phyloP scores from a whole-genome alignment of 2,797 vertebrate species.

The Selene dorsalis region DNA sequence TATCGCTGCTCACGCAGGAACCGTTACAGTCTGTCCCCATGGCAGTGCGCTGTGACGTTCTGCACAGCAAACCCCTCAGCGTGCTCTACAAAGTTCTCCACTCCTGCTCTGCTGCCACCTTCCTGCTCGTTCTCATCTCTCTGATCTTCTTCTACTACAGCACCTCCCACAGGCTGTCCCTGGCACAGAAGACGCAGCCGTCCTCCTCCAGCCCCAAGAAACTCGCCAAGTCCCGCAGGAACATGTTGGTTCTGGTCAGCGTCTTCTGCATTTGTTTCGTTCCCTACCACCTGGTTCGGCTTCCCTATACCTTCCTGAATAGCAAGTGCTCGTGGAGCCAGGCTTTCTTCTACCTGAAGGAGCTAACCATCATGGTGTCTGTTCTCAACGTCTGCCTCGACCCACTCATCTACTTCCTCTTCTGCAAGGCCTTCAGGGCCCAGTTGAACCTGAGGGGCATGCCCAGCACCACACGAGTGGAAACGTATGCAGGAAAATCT shows the following conservation, averaged over 20 bases:
- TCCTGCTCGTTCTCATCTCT: constrained; percentile 67
- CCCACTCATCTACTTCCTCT: constrained; percentile 83
- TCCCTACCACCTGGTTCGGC: constrained; percentile 80
- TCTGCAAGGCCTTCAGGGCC: constrained; percentile 78
- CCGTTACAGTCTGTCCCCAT: fast-evolving
- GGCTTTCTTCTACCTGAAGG: constrained; percentile 75
- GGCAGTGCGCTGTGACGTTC: constrained; percentile 41
- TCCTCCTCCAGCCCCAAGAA: constrained; percentile 44
- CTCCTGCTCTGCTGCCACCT: constrained; percentile 54
- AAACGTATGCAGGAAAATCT: fast-evolving
- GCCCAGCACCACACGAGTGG: fast-evolving
- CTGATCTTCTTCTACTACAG: constrained; percentile 76
- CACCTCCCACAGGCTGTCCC: constrained; percentile 60
- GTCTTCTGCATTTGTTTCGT: constrained; percentile 84
- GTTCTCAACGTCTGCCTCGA: constrained; percentile 81
- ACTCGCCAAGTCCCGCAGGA: constrained; percentile 71
- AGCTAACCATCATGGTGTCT: constrained; percentile 70
- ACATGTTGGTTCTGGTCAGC: constrained; percentile 78
- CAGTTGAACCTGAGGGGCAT: constrained; percentile 39
- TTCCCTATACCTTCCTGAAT: constrained; percentile 72
- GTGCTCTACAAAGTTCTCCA: constrained; percentile 70
- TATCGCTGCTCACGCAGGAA: constrained; percentile 56
- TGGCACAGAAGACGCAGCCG: constrained; percentile 39
- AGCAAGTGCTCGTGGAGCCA: background rate
- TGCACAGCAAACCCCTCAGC: constrained; percentile 42